These are phyloP conservation scores for Siniperca undulata DNA, from an alignment of 2,797 vertebrate species.

Conservation along the genomic window DNA sequence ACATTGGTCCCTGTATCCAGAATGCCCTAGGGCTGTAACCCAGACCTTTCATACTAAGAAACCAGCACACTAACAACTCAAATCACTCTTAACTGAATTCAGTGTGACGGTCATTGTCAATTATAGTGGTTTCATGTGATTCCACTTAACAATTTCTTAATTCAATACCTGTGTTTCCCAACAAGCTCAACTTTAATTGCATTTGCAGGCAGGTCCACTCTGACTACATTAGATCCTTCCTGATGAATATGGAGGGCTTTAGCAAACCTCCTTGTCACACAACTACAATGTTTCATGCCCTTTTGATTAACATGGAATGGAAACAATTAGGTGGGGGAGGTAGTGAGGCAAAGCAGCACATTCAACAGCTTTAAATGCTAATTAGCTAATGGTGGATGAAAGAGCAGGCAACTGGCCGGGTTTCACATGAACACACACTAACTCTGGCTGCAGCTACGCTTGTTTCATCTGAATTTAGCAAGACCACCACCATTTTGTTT, in stretches of 20 bases:
- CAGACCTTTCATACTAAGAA: constrained; percentile 39
- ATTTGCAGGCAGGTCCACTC: constrained; percentile 58
- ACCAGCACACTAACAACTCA: constrained; percentile 10
- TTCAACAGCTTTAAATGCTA: constrained; percentile 86
- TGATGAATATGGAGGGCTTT: constrained; percentile 74
- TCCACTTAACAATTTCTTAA: constrained; percentile 50
- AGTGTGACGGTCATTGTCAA: constrained; percentile 33
- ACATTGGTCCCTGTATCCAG: constrained; percentile 47
- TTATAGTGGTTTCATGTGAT: constrained; percentile 36
- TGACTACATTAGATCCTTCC: constrained; percentile 62
- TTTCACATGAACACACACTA: constrained; percentile 74
- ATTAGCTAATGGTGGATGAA: constrained; percentile 86
- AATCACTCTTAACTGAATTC: constrained; percentile 30
- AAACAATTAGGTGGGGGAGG: constrained; percentile 79
- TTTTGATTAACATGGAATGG: constrained; percentile 85
- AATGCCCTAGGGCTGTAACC: constrained; percentile 54
- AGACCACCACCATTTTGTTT: constrained; percentile 80
- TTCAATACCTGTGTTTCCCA: constrained; percentile 42
- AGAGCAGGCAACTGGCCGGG: constrained; percentile 68
- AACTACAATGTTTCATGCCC: constrained; percentile 74
- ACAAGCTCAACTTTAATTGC: constrained; percentile 57
- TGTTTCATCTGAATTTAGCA: constrained; percentile 63
- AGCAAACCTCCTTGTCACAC: constrained; percentile 69
- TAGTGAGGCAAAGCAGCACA: constrained; percentile 71
- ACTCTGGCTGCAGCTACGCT: constrained; percentile 54